Base-by-base conservation (phyloP, 2,888 invertebrate species). In the Erebia ligea region DNA sequence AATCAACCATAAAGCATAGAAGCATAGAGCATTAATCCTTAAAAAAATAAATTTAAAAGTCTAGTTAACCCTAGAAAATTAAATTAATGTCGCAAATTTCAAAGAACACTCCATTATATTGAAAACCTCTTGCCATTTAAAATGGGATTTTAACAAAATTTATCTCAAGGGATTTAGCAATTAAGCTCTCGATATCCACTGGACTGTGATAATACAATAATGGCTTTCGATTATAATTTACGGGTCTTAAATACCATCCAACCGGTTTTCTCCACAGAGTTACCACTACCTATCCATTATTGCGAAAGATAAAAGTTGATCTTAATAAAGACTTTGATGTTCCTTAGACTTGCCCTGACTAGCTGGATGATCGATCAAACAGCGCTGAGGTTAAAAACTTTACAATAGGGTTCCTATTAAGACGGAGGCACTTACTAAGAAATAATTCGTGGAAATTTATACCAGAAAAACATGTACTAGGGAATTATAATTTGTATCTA, bases 71-170 rank as follows among this genome's bases (percentile, higher is more conserved):
- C 3, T 48, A 15, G 5, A 13, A 48, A 48, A 48, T 15, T 48
- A 48, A 48, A 48, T 48, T 48, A 48, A 48, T 48, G 45, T 48
- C 45, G 25, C 11, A 9, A 54, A 19, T 56, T 56, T 19, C 54
- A 19, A 56, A 9, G 54, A 56, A 56, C 21, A 56, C 10, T 17
- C 1, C 21, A 19, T 34, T 34, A 34, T 34, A 34, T 34, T 34
- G 54, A 19, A 10, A 56, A 11, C 17, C 4, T 52, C 34, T 34
- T 34, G 34, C 34, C 34, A 34, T 34, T 34, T 34, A 34, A 54
- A 56, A 19, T 19, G 54, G 19, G 54, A 56, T 56, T 56, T 56
- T 56, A 56, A 56, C 54, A 56, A 56, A 56, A 56, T 56, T 21
- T 56, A 11, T 56, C 21, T 19, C 54, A 17, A 56, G 19, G 9